phyloP scores from a whole-genome alignment of 2,113 vertebrate genomes.

The Triplophysa rosa region DNA sequence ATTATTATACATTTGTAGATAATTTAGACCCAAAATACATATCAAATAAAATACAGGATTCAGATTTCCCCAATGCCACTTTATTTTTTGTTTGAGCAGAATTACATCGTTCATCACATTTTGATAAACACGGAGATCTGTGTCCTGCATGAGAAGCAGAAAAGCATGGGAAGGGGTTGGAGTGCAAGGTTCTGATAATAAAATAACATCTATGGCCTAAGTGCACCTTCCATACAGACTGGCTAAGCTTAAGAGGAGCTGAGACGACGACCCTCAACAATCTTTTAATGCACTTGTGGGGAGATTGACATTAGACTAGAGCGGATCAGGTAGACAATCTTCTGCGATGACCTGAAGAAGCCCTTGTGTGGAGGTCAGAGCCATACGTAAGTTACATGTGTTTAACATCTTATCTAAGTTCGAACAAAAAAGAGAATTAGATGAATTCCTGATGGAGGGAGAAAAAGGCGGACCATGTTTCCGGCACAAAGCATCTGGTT shows the following conservation, averaged over 20 bases:
- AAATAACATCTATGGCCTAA: not conserved
- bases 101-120: conserved; percentile 2
- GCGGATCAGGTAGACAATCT: conserved; percentile 57
- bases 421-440: not conserved
- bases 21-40: not conserved
- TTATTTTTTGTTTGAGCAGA: conserved; percentile 2
- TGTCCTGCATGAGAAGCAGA: not conserved
- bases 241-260: conserved; percentile 24
- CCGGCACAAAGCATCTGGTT: conserved; percentile 70
- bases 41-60: not conserved
- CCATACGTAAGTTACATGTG: not conserved
- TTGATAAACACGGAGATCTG: not conserved
- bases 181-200: not conserved
- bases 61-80: not conserved
- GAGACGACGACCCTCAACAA: conserved; percentile 50
- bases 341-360: conserved; percentile 50
- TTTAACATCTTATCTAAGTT: not conserved
- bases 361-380: conserved; percentile 47
- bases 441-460: conserved; percentile 1
- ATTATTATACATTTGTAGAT: not conserved
- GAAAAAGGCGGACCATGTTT: not conserved
- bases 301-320: conserved; percentile 51
- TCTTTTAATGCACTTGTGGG: conserved; percentile 64
- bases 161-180: not conserved
- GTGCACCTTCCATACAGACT: not conserved